Conservation (phyloP, 2,888 invertebrate species). For the Pyrgus malvae region DNA sequence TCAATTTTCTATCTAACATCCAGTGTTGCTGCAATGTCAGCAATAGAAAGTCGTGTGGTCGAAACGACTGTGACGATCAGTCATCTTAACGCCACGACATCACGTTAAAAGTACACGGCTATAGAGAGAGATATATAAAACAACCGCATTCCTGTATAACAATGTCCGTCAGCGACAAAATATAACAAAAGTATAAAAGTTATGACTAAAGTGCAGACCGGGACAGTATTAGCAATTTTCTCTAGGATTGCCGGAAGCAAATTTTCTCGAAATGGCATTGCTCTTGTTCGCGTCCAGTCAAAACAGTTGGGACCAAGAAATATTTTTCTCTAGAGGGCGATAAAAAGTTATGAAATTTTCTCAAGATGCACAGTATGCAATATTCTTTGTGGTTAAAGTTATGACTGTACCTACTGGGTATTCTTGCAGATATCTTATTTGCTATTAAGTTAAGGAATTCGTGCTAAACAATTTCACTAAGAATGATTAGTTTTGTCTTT, state of each 20-base stretch:
- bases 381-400: slow-evolving; percentile 18
- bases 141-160: too few relatives aligned
- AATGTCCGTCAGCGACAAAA: too few relatives aligned
- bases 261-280: slow-evolving; percentile 5
- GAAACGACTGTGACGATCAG: too few relatives aligned
- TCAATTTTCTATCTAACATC: too few relatives aligned
- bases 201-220: neutral
- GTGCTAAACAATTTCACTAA: too few relatives aligned
- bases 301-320: slow-evolving; percentile 9
- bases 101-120: too few relatives aligned
- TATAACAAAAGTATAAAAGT: neutral
- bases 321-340: slow-evolving; percentile 18
- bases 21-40: too few relatives aligned
- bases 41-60: too few relatives aligned
- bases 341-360: slow-evolving; percentile 28
- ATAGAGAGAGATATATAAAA: too few relatives aligned
- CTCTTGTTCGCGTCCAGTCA: slow-evolving; percentile 17
- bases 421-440: neutral
- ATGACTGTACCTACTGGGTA: neutral
- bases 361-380: slow-evolving; percentile 20
- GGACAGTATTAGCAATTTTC: neutral
- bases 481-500: too few relatives aligned
- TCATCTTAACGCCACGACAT: too few relatives aligned
- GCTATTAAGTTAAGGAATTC: too few relatives aligned
- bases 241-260: neutral